Evolutionary conservation across 2,113 vertebrate genomes (phyloP).

Genomic region (Herpailurus yagouaroundi): DNA sequence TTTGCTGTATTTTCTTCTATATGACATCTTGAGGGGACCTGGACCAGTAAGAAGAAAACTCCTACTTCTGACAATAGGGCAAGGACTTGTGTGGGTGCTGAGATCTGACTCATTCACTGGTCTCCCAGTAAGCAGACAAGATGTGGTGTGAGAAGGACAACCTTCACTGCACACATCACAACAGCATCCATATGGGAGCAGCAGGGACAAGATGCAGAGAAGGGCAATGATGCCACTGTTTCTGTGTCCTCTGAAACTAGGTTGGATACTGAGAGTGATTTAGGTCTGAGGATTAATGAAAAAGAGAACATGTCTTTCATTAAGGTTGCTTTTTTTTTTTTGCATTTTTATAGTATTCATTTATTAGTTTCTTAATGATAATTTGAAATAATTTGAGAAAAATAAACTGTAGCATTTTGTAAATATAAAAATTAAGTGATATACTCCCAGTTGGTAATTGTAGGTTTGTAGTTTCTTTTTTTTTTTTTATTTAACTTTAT

Average conservation of each 20-base stretch:
- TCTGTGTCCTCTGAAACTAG: neutral
- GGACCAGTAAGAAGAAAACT: neutral
- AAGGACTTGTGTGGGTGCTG: neutral
- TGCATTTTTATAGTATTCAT: neutral
- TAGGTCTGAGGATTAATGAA: neutral
- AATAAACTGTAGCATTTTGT: neutral
- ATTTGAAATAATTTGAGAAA: neutral
- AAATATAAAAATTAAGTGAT: neutral
- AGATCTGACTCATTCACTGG: neutral
- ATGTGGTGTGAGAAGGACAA: neutral
- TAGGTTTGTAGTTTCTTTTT: neutral
- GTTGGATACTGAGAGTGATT: neutral
- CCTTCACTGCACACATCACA: neutral
- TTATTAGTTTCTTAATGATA: neutral
- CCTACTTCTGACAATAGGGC: neutral
- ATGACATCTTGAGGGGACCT: neutral
- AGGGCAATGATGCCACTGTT: accelerated
- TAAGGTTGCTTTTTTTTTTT: neutral
- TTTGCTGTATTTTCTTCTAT: neutral
- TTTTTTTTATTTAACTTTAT: no score
- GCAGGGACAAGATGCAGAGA: neutral
- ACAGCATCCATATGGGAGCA: accelerated
- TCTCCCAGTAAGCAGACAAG: neutral
- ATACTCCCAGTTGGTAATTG: neutral
- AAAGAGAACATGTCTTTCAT: neutral